Evolutionary conservation across 2,888 invertebrate genomes (phyloP).

Genomic region (Desoria tigrina): DNA sequence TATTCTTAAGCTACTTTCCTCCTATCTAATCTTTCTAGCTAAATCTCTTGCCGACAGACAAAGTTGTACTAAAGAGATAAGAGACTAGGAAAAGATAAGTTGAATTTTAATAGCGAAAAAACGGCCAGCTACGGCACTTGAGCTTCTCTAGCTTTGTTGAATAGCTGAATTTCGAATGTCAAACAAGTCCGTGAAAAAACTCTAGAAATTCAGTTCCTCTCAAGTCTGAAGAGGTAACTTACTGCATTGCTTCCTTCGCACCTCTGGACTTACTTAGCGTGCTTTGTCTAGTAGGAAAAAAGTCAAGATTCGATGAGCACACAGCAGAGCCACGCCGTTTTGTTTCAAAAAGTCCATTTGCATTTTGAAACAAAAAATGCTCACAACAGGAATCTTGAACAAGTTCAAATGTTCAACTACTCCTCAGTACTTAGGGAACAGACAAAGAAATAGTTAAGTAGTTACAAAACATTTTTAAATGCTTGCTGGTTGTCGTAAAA

Average conservation of each 20-base stretch:
- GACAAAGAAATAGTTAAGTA: constrained; percentile 2
- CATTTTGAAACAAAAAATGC: constrained; percentile 10
- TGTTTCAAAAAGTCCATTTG: constrained; percentile 10
- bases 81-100: too few relatives aligned
- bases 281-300: neutral
- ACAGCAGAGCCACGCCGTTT: neutral
- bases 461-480: constrained; percentile 17
- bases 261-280: constrained; percentile 3
- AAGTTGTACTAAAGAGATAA: neutral
- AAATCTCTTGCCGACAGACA: constrained; percentile 17
- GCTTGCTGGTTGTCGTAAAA: constrained; percentile 7
- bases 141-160: too few relatives aligned
- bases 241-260: constrained; percentile 7
- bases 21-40: constrained; percentile 18
- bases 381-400: constrained; percentile 10
- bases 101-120: too few relatives aligned
- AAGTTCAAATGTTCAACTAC: constrained; percentile 2
- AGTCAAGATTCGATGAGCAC: neutral
- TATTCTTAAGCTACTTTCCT: neutral
- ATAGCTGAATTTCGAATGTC: too few relatives aligned
- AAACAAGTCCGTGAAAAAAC: too few relatives aligned
- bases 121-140: too few relatives aligned
- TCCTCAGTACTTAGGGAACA: neutral
- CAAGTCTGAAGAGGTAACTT: constrained; percentile 1
- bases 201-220: neutral